Conservation (phyloP, 2,113 vertebrate genomes). For the Pholis gunnellus region DNA sequence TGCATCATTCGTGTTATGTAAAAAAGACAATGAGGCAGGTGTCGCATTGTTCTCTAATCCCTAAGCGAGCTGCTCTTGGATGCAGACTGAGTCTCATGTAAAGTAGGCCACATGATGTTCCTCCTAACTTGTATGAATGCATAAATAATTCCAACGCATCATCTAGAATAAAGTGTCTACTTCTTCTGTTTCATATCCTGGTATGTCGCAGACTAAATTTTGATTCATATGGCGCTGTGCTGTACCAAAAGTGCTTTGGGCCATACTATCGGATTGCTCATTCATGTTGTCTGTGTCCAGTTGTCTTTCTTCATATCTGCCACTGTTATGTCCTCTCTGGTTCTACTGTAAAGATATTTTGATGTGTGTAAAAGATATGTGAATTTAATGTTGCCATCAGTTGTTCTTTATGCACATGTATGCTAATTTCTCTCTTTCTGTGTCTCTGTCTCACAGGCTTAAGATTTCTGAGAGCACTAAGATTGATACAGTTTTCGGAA, state of each 20-base stretch:
- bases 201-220: constrained; percentile 9
- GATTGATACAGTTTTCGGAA: constrained; percentile 99
- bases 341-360: background rate
- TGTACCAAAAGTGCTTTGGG: background rate
- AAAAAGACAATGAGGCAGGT: constrained; percentile 65
- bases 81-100: constrained; percentile 27
- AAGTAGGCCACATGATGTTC: constrained; percentile 56
- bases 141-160: constrained; percentile 47
- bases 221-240: background rate
- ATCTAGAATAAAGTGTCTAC: constrained; percentile 7
- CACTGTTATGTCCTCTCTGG: background rate
- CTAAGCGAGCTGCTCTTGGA: constrained; percentile 38
- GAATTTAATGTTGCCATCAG: background rate
- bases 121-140: constrained; percentile 39
- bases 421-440: background rate
- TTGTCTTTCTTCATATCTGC: background rate
- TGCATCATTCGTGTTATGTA: constrained; percentile 64
- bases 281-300: background rate
- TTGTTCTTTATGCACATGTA: background rate
- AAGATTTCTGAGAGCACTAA: constrained; percentile 98
- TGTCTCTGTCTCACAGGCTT: constrained; percentile 85
- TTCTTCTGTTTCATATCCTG: constrained; percentile 12
- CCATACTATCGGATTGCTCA: background rate
- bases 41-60: constrained; percentile 76
- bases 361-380: no score